Conservation (phyloP, 2,888 invertebrate genomes). For the Drosophila stalkeri region DNA sequence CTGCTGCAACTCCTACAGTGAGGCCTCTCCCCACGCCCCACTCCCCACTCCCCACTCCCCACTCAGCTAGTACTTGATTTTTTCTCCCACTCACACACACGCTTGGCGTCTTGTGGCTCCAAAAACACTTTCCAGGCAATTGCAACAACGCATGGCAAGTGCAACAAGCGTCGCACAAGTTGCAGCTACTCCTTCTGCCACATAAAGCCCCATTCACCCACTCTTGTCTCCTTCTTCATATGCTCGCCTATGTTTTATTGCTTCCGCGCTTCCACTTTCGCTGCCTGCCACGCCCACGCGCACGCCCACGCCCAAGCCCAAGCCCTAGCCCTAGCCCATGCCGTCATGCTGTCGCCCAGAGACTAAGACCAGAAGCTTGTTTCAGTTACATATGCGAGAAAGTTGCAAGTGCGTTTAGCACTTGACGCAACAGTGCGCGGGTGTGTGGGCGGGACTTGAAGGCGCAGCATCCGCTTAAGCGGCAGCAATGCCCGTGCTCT, state of each 20-base stretch:
- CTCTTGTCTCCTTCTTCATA: slow-evolving; percentile 1
- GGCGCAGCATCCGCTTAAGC: slow-evolving; percentile 60
- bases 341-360: neutral
- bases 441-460: slow-evolving; percentile 10
- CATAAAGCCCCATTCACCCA: neutral
- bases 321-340: slow-evolving; percentile 5
- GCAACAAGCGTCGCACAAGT: slow-evolving; percentile 60
- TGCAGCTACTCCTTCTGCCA: slow-evolving; percentile 13
- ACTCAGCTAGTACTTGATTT: neutral
- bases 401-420: slow-evolving; percentile 73
- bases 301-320: slow-evolving; percentile 40
- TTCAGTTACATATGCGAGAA: slow-evolving; percentile 65
- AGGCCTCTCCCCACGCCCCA: too few relatives aligned
- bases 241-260: slow-evolving; percentile 67
- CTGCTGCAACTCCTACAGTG: slow-evolving; percentile 17
- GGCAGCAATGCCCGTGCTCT: slow-evolving; percentile 42
- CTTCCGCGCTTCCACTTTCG: slow-evolving; percentile 74
- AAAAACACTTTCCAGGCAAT: slow-evolving; percentile 66
- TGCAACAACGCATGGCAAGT: slow-evolving; percentile 49
- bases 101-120: slow-evolving; percentile 20
- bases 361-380: slow-evolving; percentile 58
- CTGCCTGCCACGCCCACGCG: slow-evolving; percentile 43
- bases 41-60: neutral
- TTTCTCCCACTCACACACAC: neutral
- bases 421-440: slow-evolving; percentile 33